Conservation (phyloP, 2,797 vertebrate species). For the Tinamus major region DNA sequence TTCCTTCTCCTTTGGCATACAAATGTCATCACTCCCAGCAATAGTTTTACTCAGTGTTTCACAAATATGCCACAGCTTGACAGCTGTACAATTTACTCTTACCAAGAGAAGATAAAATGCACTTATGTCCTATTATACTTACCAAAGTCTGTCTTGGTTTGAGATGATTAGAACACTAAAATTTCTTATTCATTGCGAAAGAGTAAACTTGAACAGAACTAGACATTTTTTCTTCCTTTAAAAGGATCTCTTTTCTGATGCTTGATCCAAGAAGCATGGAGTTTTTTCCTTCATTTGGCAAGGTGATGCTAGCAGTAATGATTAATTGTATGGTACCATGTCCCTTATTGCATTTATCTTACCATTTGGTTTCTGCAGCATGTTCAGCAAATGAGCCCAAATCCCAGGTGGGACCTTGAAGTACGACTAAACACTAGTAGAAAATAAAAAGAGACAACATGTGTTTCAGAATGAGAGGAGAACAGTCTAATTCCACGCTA, state of each 20-base stretch:
- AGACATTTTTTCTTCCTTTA: not conserved
- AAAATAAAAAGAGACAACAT: not conserved
- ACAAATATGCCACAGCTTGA: not conserved
- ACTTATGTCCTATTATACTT: not conserved
- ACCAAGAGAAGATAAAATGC: constrained; percentile 26
- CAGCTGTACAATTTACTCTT: constrained; percentile 26
- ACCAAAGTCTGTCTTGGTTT: not conserved
- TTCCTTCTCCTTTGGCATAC: not conserved
- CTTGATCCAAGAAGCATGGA: not conserved
- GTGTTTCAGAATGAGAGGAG: not conserved
- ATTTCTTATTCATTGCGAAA: not conserved
- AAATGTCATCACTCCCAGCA: constrained; percentile 1
- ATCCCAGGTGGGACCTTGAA: not conserved
- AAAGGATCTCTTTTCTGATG: not conserved
- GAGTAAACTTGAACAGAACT: not conserved
- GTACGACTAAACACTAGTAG: not conserved
- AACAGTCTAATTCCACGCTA: not conserved
- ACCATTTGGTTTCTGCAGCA: not conserved
- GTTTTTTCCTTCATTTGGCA: not conserved
- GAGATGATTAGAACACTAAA: not conserved
- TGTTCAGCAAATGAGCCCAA: not conserved
- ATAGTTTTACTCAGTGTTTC: constrained; percentile 22
- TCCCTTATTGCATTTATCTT: not conserved
- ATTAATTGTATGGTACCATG: not conserved
- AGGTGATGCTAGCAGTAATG: not conserved